A percentile compares a stretch with the other conserved stretches of the same genome.
Conservation (phyloP, 1,140 invertebrate species). For the Ceratina australensis region DNA sequence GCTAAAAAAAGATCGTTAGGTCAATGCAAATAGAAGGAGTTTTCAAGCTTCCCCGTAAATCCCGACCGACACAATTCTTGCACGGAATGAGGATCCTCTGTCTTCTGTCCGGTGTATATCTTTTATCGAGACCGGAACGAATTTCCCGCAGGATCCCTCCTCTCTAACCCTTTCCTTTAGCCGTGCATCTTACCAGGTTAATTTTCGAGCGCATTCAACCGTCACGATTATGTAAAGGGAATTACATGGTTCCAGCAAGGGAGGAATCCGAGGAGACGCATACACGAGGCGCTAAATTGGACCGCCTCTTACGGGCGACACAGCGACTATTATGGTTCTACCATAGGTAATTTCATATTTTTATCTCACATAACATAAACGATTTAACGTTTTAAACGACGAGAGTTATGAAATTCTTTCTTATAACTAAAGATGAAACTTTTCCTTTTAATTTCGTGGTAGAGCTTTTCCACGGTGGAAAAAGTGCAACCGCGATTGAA, state of each 20-base stretch:
- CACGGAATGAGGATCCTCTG: slow-evolving; percentile 14
- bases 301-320: slow-evolving; percentile 63
- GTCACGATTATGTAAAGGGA: slow-evolving; percentile 28
- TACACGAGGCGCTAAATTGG: slow-evolving; percentile 27
- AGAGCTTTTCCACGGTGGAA: too few relatives aligned
- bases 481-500: too few relatives aligned
- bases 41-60: slow-evolving; percentile 2
- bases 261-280: slow-evolving; percentile 53
- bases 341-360: slow-evolving; percentile 62
- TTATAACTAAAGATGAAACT: background rate
- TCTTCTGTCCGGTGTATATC: slow-evolving; percentile 16
- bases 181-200: background rate
- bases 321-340: slow-evolving; percentile 68
- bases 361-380: background rate
- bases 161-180: background rate
- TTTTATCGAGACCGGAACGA: slow-evolving; percentile 34
- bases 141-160: background rate
- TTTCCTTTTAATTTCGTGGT: too few relatives aligned
- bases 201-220: slow-evolving; percentile 9
- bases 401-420: background rate
- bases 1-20: slow-evolving; percentile 26
- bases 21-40: slow-evolving; percentile 33
- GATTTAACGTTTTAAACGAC: background rate
- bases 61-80: slow-evolving; percentile 3
- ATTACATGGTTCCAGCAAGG: slow-evolving; percentile 53